A percentile compares a stretch with the other conserved stretches of the same genome.
phyloP scores from a whole-genome alignment of 1,140 invertebrate genomes.

The Sitodiplosis mosellana region DNA sequence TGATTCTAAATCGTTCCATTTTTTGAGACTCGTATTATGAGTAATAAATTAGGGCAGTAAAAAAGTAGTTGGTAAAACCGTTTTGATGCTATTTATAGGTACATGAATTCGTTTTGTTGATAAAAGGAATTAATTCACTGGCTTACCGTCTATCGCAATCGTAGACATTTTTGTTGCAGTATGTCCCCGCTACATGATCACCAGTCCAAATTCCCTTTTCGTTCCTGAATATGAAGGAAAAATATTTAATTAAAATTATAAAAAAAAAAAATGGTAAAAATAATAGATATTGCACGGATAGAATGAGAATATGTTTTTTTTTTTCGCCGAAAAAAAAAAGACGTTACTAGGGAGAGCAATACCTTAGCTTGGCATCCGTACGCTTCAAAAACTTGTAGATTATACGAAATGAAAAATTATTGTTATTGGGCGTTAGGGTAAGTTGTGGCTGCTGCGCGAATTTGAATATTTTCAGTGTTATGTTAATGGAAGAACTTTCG shows the following conservation, averaged over 20 bases:
- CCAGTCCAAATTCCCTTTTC: constrained; percentile 40
- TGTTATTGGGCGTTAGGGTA: constrained; percentile 36
- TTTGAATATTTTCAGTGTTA: constrained; percentile 47
- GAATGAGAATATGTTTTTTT: no score
- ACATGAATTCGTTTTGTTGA: neutral
- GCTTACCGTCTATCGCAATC: constrained; percentile 36
- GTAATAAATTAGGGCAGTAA: no score
- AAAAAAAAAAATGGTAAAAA: neutral
- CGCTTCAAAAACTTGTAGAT: constrained; percentile 61
- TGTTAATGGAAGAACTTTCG: constrained; percentile 56
- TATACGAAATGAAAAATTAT: constrained; percentile 67
- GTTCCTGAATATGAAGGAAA: constrained; percentile 28
- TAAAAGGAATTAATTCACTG: neutral
- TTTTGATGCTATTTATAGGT: no score
- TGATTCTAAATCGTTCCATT: no score
- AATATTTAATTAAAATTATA: no score
- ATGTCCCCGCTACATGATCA: constrained; percentile 46
- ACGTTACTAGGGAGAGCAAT: no score
- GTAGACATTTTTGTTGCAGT: constrained; percentile 59
- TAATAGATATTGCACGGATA: neutral
- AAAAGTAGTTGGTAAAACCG: no score
- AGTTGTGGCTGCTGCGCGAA: constrained; percentile 51
- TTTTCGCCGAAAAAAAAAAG: no score
- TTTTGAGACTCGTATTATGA: no score
- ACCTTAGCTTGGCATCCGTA: constrained; percentile 52